Percentiles rank a stretch among this genome's conserved stretches.
phyloP scores from a whole-genome alignment of 2,113 vertebrate genomes.

The human region DNA sequence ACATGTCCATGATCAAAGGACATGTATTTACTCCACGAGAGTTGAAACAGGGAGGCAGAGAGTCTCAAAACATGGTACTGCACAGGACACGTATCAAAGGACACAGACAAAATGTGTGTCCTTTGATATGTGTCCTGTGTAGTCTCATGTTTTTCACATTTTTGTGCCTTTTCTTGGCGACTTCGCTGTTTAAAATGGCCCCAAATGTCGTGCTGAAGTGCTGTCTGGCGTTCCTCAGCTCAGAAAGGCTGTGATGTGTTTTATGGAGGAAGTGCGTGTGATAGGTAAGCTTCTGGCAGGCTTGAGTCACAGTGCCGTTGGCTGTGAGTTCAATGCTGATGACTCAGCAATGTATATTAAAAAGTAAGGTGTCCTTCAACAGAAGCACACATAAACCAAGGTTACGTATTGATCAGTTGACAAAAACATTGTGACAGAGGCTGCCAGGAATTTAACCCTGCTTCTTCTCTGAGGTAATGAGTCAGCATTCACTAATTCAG shows the following conservation, averaged over 20 bases:
- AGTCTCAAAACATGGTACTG: no score
- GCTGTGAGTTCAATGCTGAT: neutral
- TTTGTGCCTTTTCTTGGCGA: neutral
- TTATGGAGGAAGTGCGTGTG: accelerated
- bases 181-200: neutral
- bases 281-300: neutral
- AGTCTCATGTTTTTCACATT: neutral
- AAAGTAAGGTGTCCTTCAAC: neutral
- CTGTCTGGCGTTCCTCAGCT: neutral
- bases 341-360: neutral
- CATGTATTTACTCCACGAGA: no score
- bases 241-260: no score
- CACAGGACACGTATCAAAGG: no score
- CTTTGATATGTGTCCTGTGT: neutral
- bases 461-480: neutral
- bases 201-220: neutral
- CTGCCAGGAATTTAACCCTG: neutral
- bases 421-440: neutral
- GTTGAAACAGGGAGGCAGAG: no score
- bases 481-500: neutral
- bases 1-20: no score
- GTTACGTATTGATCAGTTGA: neutral
- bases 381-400: neutral
- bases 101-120: neutral
- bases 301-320: neutral